Base-by-base conservation (phyloP, 2,113 vertebrate species). In the Pycnonotus jocosus region DNA sequence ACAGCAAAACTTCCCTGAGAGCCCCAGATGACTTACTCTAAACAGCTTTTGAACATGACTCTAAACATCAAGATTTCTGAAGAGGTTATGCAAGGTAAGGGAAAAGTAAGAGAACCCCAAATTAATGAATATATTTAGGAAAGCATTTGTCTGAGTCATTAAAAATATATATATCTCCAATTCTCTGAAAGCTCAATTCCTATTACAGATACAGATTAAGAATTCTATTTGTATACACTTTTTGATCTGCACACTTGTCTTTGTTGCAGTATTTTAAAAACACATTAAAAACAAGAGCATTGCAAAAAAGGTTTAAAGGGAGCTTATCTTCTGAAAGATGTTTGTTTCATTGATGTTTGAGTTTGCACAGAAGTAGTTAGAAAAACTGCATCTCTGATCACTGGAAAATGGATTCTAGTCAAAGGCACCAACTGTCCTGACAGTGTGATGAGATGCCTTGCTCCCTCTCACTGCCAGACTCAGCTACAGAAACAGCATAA, bases 401-500 rank as follows among this genome's bases (percentile, higher is more conserved):
- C 80, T 40, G 51, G 77, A 81, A 92, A 97, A 97, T 60, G 80
- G 81, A 74, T 93, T 95, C 85, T 96, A 95, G 95, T 96, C 91
- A 95, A 94, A 93, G 45, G 66, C 81, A 44, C 57, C 78, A 74
- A 81, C 86, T 92, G 86, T 76, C 90, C 90, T 97, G 94, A 92
- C 84, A 95, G 66, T 68, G 62, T 69, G 71, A 96, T 95, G 95
- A 25, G 61, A 73, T 93, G 76, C 73, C 77, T 93, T 81, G 78
- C 60, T 95, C 92, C 93, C 95, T 97, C 95, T 97, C 66, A 88
- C 86, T 74, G 86, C 65, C 92, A 94, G 95, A 65, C 93, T 96
- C 81, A 54, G 95, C 86, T 96, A 62, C 71, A 93, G 92, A 96
- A 97, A 96, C 89, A 83, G 70, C 73, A 80, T 97, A 98, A 98